phyloP scores from a whole-genome alignment of 2,797 vertebrate species.

The Myripristis jacobus region DNA sequence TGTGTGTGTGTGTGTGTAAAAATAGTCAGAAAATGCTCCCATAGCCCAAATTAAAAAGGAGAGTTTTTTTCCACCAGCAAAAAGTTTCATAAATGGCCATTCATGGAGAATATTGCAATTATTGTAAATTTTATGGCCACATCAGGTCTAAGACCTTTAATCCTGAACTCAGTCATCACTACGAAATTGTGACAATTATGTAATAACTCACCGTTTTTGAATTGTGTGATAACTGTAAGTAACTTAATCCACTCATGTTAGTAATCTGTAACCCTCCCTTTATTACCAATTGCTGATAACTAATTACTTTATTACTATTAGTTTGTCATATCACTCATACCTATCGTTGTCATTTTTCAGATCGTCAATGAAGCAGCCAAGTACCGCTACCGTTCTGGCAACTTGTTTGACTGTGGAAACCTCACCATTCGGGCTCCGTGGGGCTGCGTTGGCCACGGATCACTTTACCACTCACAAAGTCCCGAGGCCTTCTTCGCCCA shows the following conservation, averaged over 20 bases:
- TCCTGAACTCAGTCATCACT: neutral
- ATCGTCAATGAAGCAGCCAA: conserved; percentile 99
- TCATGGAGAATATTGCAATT: too few species aligned
- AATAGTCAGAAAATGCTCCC: too few species aligned
- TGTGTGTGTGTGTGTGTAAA: too few species aligned
- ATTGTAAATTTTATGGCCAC: too few species aligned
- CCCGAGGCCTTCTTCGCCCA: conserved; percentile 98
- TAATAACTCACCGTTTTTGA: too few species aligned
- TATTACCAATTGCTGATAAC: too few species aligned
- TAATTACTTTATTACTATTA: neutral
- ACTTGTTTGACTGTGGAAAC: conserved; percentile 94
- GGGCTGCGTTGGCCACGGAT: conserved; percentile 98
- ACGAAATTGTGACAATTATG: neutral
- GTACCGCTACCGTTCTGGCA: conserved; percentile 96
- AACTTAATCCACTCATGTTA: too few species aligned
- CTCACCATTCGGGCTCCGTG: conserved; percentile 96
- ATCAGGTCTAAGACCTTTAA: neutral
- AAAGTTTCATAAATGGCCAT: too few species aligned
- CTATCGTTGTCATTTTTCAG: conserved; percentile 74
- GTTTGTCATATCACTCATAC: conserved; percentile 27
- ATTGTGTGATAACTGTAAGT: too few species aligned
- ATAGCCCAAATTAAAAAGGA: too few species aligned
- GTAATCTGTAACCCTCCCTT: too few species aligned
- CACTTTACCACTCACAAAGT: conserved; percentile 97
- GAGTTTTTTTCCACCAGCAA: too few species aligned